Percentiles rank a stretch among this genome's conserved stretches.
These are phyloP conservation scores for Enteromius radiatus DNA, from an alignment of 2,797 vertebrate species.

Conservation along the genomic window DNA sequence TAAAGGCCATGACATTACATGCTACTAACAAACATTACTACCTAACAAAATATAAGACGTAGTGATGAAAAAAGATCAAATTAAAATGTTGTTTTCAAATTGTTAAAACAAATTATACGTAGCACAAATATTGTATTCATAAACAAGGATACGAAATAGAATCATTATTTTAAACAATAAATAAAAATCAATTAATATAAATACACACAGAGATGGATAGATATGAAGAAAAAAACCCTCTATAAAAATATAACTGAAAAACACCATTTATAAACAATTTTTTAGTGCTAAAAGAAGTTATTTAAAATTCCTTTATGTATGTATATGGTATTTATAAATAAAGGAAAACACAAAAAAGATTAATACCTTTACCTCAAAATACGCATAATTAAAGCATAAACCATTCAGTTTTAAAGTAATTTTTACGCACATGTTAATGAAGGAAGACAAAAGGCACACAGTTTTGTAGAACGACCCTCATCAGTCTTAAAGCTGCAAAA, in stretches of 20 bases:
- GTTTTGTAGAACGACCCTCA: not conserved
- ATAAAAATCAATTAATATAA: too few species aligned
- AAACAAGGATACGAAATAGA: too few species aligned
- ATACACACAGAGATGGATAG: too few species aligned
- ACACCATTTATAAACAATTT: too few species aligned
- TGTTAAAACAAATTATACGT: too few species aligned
- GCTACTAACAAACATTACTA: not conserved
- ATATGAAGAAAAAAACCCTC: too few species aligned
- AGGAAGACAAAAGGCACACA: constrained; percentile 7
- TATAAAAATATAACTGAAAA: too few species aligned
- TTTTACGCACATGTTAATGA: not conserved
- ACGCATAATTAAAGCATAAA: not conserved
- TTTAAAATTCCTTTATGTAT: not conserved
- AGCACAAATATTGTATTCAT: too few species aligned
- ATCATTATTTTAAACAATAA: too few species aligned
- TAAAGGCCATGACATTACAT: not conserved
- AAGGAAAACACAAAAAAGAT: not conserved
- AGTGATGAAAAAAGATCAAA: not conserved
- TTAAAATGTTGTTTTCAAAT: too few species aligned
- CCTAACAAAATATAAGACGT: not conserved
- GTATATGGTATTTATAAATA: not conserved
- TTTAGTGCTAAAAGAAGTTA: not conserved
- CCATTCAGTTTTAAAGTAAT: not conserved
- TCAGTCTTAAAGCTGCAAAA: not conserved
- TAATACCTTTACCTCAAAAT: not conserved